These are phyloP conservation scores for Pluvianellus socialis DNA, from an alignment of 2,113 vertebrate species.

Conservation along the genomic window DNA sequence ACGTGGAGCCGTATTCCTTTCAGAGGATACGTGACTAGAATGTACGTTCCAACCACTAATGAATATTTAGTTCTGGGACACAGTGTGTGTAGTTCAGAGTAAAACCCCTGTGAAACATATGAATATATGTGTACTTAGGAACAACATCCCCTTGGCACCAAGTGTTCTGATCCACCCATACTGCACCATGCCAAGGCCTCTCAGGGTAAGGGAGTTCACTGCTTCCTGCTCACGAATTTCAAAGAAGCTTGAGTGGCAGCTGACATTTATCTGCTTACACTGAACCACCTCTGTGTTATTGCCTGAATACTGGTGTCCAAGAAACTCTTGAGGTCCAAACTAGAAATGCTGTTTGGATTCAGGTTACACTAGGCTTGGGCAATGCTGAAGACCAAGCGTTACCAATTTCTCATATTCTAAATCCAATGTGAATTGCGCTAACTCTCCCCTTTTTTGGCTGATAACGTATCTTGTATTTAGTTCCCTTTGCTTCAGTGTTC, in stretches of 20 bases:
- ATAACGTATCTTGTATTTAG: not conserved
- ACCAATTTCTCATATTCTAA: not conserved
- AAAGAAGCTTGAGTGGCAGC: not conserved
- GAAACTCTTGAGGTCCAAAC: not conserved
- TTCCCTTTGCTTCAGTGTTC: not conserved
- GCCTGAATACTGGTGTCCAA: not conserved
- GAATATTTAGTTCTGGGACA: not conserved
- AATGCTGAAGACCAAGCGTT: not conserved
- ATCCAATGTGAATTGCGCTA: not conserved
- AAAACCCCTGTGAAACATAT: not conserved
- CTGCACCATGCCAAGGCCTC: fast-evolving
- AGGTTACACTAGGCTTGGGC: not conserved
- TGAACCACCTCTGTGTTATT: not conserved
- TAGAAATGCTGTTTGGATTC: not conserved
- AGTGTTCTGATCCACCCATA: not conserved
- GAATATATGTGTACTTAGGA: not conserved
- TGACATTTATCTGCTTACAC: not conserved
- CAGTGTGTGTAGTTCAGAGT: not conserved
- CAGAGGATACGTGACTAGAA: not conserved
- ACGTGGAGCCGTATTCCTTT: not conserved
- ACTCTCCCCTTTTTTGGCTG: not conserved
- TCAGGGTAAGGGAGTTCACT: not conserved
- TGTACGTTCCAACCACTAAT: not conserved
- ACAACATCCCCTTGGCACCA: not conserved
- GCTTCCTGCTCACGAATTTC: not conserved